Conservation (phyloP, 2,888 invertebrate species). For the Alentia gelatinosa region DNA sequence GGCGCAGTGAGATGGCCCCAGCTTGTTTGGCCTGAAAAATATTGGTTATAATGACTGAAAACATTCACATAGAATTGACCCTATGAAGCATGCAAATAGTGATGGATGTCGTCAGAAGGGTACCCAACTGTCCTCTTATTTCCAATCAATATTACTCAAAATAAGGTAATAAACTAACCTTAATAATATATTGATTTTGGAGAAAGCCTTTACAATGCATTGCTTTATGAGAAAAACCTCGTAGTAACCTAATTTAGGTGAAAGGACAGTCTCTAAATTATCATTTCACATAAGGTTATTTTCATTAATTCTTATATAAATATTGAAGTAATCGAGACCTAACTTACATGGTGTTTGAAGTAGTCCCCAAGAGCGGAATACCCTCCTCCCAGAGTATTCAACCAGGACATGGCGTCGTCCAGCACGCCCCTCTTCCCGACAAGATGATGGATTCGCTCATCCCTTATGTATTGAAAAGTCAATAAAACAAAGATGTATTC, state of each 20-base stretch:
- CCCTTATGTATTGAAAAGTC: constrained; percentile 20
- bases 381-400: constrained; percentile 97
- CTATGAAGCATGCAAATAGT: too few relatives aligned
- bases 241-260: too few relatives aligned
- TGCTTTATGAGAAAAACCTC: too few relatives aligned
- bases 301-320: not conserved
- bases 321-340: not conserved
- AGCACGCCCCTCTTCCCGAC: constrained; percentile 60
- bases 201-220: too few relatives aligned
- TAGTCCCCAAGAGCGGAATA: constrained; percentile 97
- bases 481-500: not conserved
- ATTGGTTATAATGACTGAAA: too few relatives aligned
- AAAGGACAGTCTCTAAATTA: not conserved
- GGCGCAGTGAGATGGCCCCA: constrained; percentile 91
- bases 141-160: too few relatives aligned
- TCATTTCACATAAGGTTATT: not conserved
- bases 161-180: too few relatives aligned
- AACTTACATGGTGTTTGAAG: constrained; percentile 87
- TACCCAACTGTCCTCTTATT: too few relatives aligned
- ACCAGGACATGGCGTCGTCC: constrained; percentile 87
- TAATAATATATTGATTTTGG: too few relatives aligned
- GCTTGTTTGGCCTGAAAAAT: constrained; percentile 95
- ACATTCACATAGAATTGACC: too few relatives aligned
- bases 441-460: constrained; percentile 47
- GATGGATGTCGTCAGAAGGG: too few relatives aligned